Evolutionary conservation across 2,888 invertebrate species (phyloP).

Genomic region (Thecophora atra): DNA sequence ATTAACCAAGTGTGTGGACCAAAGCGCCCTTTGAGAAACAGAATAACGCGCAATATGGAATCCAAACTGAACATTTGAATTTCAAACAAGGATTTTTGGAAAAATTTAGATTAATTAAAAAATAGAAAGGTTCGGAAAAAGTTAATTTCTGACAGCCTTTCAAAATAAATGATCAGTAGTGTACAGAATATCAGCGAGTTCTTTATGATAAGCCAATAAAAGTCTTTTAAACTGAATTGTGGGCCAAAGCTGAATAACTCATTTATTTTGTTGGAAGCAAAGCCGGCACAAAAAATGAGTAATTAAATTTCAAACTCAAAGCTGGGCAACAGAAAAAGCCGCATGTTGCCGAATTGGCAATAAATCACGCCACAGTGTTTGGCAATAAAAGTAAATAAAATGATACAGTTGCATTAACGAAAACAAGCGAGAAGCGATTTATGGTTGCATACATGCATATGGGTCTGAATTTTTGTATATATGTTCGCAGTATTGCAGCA

Average conservation of each 20-base stretch:
- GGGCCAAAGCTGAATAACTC: too few relatives aligned
- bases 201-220: too few relatives aligned
- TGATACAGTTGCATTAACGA: conserved; percentile 15
- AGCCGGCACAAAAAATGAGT: neutral
- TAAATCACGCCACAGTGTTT: conserved; percentile 20
- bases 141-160: neutral
- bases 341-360: conserved; percentile 12
- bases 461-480: neutral
- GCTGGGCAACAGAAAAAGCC: neutral
- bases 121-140: neutral
- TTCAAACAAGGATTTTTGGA: too few relatives aligned
- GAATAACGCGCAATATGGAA: too few relatives aligned
- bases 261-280: neutral
- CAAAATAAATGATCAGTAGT: neutral
- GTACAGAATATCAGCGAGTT: neutral
- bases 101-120: neutral
- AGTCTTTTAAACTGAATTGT: too few relatives aligned
- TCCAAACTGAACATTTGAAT: too few relatives aligned
- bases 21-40: neutral
- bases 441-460: neutral
- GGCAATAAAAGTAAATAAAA: conserved; percentile 13
- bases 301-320: conserved; percentile 21
- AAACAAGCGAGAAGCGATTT: neutral
- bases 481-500: neutral
- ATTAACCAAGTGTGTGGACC: conserved; percentile 18